phyloP scores from a whole-genome alignment of 2,888 invertebrate species.

The Habroteleia sp. region DNA sequence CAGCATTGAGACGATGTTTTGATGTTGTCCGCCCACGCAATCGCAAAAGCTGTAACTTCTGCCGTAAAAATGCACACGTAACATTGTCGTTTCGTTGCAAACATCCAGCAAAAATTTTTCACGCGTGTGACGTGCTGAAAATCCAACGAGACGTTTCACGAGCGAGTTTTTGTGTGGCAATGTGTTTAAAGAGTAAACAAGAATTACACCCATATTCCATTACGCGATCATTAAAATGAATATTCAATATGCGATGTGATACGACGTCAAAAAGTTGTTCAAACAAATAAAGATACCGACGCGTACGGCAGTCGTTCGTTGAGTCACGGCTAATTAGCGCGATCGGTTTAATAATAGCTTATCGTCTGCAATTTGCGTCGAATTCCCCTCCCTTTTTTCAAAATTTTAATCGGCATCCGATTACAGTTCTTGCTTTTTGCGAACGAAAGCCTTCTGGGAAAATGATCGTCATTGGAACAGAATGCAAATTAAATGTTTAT shows the following conservation, averaged over 20 bases:
- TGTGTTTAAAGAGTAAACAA: slow-evolving; percentile 9
- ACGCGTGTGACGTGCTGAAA: no score
- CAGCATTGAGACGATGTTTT: slow-evolving; percentile 60
- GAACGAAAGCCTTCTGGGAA: no score
- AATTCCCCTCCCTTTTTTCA: no score
- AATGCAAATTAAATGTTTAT: slow-evolving; percentile 19
- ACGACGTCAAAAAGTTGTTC: slow-evolving; percentile 31
- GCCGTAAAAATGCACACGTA: slow-evolving; percentile 10
- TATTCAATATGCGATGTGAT: slow-evolving; percentile 33
- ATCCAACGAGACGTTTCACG: no score
- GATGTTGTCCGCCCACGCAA: slow-evolving; percentile 65
- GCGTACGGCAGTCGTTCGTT: background rate
- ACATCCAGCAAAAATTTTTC: no score
- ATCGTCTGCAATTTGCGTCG: no score
- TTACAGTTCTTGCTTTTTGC: no score
- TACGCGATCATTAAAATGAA: slow-evolving; percentile 35
- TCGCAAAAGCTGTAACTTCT: slow-evolving; percentile 47
- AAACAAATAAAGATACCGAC: slow-evolving; percentile 12
- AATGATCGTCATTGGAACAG: background rate
- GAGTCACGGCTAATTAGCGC: slow-evolving; percentile 26
- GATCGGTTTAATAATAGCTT: background rate
- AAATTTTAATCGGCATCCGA: no score
- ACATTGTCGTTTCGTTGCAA: no score
- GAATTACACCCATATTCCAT: no score
- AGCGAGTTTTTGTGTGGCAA: background rate